A percentile compares a stretch with the other conserved stretches of the same genome.
Evolutionary conservation across 1,140 invertebrate genomes (phyloP).

Genomic region (Drosophila subobscura): DNA sequence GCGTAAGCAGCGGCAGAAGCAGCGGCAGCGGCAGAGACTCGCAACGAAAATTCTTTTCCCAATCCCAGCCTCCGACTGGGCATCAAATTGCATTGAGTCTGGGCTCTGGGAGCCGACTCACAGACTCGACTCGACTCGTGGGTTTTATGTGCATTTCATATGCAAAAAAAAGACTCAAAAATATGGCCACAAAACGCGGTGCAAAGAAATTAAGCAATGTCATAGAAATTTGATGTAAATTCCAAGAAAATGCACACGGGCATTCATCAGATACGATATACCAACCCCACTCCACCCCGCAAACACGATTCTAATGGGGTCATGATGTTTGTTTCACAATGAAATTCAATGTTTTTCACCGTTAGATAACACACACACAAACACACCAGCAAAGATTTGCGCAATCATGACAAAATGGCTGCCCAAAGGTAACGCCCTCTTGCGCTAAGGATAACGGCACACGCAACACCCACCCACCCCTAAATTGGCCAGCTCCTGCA

Average conservation of each 20-base stretch:
- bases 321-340: constrained; percentile 44
- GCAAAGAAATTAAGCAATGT: constrained; percentile 57
- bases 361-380: constrained; percentile 34
- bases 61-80: constrained; percentile 21
- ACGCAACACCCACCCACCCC: constrained; percentile 39
- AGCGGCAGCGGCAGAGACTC: constrained; percentile 21
- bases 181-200: too few species aligned
- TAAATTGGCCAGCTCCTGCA: constrained; percentile 38
- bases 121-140: neutral
- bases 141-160: constrained; percentile 7
- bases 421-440: constrained; percentile 31
- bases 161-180: too few species aligned
- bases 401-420: constrained; percentile 45
- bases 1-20: constrained; percentile 25
- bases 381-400: constrained; percentile 16
- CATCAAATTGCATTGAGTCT: constrained; percentile 45
- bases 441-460: constrained; percentile 9
- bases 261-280: constrained; percentile 68
- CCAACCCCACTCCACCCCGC: neutral
- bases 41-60: constrained; percentile 40
- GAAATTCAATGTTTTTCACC: constrained; percentile 43
- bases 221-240: constrained; percentile 77
- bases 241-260: constrained; percentile 61
- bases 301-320: constrained; percentile 54
- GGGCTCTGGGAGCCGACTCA: constrained; percentile 18